Evolutionary conservation across 2,797 vertebrate genomes (phyloP), one percentile per base, ranked within the genome.

Genomic region (Phoxinus dragarum): DNA sequence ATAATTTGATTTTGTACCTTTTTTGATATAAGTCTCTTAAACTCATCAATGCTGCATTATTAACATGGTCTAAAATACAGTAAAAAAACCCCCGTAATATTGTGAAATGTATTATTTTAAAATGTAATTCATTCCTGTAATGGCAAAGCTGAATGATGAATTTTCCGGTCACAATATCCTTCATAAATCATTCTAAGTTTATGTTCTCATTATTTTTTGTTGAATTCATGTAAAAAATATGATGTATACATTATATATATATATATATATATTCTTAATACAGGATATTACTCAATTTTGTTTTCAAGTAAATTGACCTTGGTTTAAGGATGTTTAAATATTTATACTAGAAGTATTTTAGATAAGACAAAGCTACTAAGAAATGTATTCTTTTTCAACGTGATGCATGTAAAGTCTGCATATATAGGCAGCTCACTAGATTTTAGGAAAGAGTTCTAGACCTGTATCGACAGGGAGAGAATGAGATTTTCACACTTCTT

Each of bases 401-500:
- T 81, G 64, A 71, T 52, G 23, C 23, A 21, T 59, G n/a, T 36
- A 12, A 38, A 67, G 72, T 61, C 34, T 38, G n/a, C 31, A 14
- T 67, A 11, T 1, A 19, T 54, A 49, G 21, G 31, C 59, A 73
- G n/a, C 31, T 52, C 23, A 66, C 72, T 52, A 2, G 3, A 34
- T 27, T 83, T 83, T 75, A 64, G 9, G n/a, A 49, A n/a, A 64
- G 2, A 66, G 27, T 66, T 68, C 34, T 59, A 76, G 34, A 84
- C 36, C 38, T 54, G 64, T 77, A 77, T 56, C 12, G 31, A 77
- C 38, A 27, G 74, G 42, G 73, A 42, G 10, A 9, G 44, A 84
- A 75, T 52, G 31, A 61, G 71, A 76, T 68, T 38, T 31, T 71
- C 52, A 82, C 49, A 68, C 79, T 86, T 44, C 42, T 80, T 74